phyloP scores from a whole-genome alignment of 1,140 invertebrate species.

The Bombus waltoni region DNA sequence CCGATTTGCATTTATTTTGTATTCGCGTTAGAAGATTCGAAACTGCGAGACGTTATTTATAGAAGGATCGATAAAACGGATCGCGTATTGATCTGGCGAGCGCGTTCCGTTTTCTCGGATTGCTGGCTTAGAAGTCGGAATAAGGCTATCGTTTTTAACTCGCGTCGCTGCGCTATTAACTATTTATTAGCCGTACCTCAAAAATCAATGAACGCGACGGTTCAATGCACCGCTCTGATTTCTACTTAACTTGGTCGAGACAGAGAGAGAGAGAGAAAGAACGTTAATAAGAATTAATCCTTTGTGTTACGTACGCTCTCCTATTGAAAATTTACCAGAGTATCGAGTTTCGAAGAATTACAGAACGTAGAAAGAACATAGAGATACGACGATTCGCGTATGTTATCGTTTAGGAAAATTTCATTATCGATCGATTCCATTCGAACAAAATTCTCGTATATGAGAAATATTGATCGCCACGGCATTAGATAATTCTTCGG shows the following conservation, averaged over 20 bases:
- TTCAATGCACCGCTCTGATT: slow-evolving; percentile 3
- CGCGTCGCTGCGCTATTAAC: neutral
- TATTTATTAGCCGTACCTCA: neutral
- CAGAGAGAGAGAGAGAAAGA: no score
- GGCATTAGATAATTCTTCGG: no score
- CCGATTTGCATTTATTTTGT: neutral
- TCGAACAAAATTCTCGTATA: no score
- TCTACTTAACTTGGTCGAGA: neutral
- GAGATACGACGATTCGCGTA: neutral
- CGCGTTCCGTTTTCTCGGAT: neutral
- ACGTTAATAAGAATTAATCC: neutral
- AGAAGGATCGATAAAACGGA: slow-evolving; percentile 12
- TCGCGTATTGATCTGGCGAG: slow-evolving; percentile 1
- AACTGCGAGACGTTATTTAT: neutral
- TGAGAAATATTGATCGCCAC: no score
- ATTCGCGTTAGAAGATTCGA: neutral
- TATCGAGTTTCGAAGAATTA: neutral
- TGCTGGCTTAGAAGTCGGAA: neutral
- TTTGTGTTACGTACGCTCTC: neutral
- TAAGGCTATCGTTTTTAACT: neutral
- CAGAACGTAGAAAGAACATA: neutral
- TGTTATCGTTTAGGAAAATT: no score
- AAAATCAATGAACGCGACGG: slow-evolving; percentile 4
- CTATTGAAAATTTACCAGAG: neutral
- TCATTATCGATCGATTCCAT: no score